Conservation (phyloP, 1,140 invertebrate species). For the Diabrotica virgifera region DNA sequence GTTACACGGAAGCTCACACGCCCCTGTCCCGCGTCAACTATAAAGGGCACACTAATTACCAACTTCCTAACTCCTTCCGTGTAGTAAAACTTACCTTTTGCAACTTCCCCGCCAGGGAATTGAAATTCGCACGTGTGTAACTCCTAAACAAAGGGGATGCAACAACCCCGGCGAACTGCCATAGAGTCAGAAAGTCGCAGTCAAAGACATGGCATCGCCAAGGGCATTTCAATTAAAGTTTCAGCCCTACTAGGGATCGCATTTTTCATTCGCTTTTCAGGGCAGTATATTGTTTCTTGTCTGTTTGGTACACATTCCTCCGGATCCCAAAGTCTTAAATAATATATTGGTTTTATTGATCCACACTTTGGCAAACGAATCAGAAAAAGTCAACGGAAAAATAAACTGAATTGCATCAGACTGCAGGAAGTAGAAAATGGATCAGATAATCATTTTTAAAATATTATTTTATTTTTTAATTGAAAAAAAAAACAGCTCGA, state of each 20-base stretch:
- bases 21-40: not conserved
- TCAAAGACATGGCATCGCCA: conserved; percentile 36
- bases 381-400: too few relatives aligned
- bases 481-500: too few relatives aligned
- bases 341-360: too few relatives aligned
- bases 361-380: too few relatives aligned
- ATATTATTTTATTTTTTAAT: too few relatives aligned
- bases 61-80: conserved; percentile 1
- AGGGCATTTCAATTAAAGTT: conserved; percentile 43
- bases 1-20: not conserved
- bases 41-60: not conserved
- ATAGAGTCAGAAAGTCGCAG: not conserved
- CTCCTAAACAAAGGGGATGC: not conserved
- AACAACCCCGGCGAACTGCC: not conserved
- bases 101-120: not conserved
- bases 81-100: conserved; percentile 1
- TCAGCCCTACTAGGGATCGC: conserved; percentile 27
- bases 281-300: conserved; percentile 20
- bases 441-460: too few relatives aligned
- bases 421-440: too few relatives aligned
- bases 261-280: conserved; percentile 25
- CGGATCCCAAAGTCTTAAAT: too few relatives aligned
- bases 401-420: too few relatives aligned
- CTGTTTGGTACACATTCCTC: not conserved
- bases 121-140: conserved; percentile 1